Evolutionary conservation across 2,888 invertebrate species (phyloP).

Genomic region (Trachelus iudaicus): DNA sequence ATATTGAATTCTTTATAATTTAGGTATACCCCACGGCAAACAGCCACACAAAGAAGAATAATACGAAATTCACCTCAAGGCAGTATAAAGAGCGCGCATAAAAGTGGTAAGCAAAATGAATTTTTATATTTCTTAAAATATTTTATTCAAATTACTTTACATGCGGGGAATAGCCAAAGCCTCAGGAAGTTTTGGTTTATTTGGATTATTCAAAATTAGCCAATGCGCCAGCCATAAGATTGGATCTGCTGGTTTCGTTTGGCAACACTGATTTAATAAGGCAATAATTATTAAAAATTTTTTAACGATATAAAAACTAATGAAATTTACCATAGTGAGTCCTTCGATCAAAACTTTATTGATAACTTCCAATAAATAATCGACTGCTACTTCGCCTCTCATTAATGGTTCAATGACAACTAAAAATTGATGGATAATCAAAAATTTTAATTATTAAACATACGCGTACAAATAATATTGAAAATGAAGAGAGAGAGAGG

Average conservation of each 20-base stretch:
- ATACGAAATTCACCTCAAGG: slow-evolving; percentile 30
- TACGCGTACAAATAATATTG: not conserved
- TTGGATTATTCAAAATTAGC: slow-evolving; percentile 80
- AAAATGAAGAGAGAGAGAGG: not conserved
- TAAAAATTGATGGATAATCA: slow-evolving; percentile 56
- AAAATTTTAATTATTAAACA: slow-evolving; percentile 6
- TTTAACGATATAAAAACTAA: not conserved
- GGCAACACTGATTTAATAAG: slow-evolving; percentile 68
- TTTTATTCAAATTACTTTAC: not conserved
- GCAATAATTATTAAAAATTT: not conserved
- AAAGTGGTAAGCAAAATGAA: slow-evolving; percentile 29
- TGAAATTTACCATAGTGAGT: slow-evolving; percentile 57
- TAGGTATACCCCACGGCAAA: slow-evolving; percentile 41
- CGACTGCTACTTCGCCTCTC: slow-evolving; percentile 72
- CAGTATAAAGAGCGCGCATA: slow-evolving; percentile 14
- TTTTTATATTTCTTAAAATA: not conserved
- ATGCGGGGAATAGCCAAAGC: slow-evolving; percentile 5
- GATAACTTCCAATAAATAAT: slow-evolving; percentile 77
- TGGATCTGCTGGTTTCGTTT: slow-evolving; percentile 80
- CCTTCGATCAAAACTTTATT: slow-evolving; percentile 74
- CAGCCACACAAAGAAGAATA: slow-evolving; percentile 28
- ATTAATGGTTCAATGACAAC: slow-evolving; percentile 82
- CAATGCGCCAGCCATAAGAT: slow-evolving; percentile 83
- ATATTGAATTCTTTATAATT: slow-evolving; percentile 12
- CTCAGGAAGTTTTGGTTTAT: slow-evolving; percentile 69